Evolutionary conservation across 2,797 vertebrate genomes (phyloP).

Genomic region (Petrocephalus schoutedeni): DNA sequence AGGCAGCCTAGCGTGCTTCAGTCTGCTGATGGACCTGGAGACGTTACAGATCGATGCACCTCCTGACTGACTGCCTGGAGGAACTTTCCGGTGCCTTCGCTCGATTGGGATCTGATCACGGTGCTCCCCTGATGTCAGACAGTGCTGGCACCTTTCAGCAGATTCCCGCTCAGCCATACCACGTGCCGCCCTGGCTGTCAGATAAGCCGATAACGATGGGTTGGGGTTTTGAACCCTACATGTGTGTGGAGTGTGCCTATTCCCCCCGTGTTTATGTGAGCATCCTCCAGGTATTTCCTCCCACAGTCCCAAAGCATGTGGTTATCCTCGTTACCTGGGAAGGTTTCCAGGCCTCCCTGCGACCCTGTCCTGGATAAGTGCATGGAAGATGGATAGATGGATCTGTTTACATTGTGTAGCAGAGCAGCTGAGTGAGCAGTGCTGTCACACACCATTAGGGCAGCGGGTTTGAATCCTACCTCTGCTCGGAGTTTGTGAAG

Average conservation of each 20-base stretch:
- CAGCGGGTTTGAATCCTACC: neutral
- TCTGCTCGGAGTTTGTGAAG: neutral
- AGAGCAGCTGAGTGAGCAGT: neutral
- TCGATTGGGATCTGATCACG: neutral
- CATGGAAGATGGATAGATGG: neutral
- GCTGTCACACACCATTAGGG: neutral
- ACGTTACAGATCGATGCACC: neutral
- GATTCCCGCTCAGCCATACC: neutral
- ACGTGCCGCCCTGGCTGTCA: neutral
- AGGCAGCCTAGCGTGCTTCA: neutral
- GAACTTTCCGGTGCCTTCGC: neutral
- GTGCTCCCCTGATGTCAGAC: neutral
- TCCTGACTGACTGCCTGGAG: neutral
- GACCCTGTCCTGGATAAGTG: neutral
- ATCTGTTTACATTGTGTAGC: neutral
- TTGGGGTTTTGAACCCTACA: neutral
- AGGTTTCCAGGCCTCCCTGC: neutral
- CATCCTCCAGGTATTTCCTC: neutral
- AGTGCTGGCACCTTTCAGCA: neutral
- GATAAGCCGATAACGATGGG: neutral
- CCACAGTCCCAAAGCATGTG: neutral
- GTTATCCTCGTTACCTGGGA: neutral
- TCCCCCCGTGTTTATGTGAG: neutral
- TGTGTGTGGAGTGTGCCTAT: neutral
- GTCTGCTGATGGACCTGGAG: conserved; percentile 1